Conservation (phyloP, 2,113 vertebrate species). For the Uria aalge region DNA sequence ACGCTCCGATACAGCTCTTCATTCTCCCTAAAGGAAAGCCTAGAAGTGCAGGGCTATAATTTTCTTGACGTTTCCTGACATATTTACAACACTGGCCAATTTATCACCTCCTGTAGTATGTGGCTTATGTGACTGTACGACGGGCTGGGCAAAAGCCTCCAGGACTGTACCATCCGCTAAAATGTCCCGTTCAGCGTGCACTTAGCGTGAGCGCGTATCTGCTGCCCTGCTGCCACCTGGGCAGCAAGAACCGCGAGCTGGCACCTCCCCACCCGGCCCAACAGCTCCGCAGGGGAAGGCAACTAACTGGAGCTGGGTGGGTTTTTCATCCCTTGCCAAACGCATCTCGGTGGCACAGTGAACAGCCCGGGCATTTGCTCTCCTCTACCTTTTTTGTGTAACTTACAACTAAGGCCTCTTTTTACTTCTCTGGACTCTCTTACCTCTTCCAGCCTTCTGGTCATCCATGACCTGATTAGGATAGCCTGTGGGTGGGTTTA, state of each 20-base stretch:
- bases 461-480: neutral
- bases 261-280: neutral
- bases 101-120: neutral
- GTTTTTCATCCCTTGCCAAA: neutral
- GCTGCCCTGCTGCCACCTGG: neutral
- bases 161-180: neutral
- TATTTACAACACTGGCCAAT: neutral
- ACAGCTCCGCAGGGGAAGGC: neutral
- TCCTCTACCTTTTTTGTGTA: neutral
- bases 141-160: neutral
- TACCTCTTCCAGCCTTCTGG: neutral
- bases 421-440: neutral
- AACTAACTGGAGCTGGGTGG: neutral
- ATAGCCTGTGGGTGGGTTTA: neutral
- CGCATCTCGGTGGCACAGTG: neutral
- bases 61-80: slow-evolving; percentile 23
- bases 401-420: neutral
- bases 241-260: neutral
- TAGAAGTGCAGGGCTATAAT: neutral
- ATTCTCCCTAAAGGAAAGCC: slow-evolving; percentile 15
- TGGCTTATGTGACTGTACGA: neutral
- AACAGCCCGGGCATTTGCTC: neutral
- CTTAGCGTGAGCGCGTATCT: neutral
- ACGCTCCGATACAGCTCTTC: neutral
- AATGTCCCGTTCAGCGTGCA: neutral